phyloP scores from a whole-genome alignment of 2,888 invertebrate genomes.

The Diplazon laetatorius region DNA sequence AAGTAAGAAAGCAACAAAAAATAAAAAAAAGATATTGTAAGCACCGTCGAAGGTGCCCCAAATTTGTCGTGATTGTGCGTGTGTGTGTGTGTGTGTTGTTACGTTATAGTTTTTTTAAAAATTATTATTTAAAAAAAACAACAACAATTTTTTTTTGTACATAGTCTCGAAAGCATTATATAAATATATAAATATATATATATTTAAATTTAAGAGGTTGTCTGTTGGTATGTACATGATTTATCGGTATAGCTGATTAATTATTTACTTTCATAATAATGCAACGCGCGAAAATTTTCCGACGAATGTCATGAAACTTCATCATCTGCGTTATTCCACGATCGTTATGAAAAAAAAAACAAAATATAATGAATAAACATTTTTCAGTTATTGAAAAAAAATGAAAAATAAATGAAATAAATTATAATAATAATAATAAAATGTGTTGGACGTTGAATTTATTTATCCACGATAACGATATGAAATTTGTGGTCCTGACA shows the following conservation, averaged over 20 bases:
- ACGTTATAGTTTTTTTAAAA: conserved; percentile 68
- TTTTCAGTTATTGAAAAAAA: conserved; percentile 62
- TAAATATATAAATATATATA: no score
- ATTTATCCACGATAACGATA: no score
- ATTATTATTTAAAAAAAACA: no score
- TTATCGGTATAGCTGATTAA: conserved; percentile 71
- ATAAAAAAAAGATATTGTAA: conserved; percentile 23
- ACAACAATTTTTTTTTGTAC: conserved; percentile 70
- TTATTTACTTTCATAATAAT: conserved; percentile 65
- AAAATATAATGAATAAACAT: conserved; percentile 56
- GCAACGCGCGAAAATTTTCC: conserved; percentile 49
- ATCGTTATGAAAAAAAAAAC: conserved; percentile 55
- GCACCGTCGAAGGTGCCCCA: conserved; percentile 42
- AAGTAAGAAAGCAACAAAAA: no score
- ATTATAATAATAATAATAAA: no score
- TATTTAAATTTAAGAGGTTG: conserved; percentile 75
- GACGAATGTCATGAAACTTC: conserved; percentile 24
- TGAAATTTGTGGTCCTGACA: no score
- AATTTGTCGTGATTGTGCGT: conserved; percentile 71
- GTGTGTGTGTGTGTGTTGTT: no score
- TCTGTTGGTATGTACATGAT: conserved; percentile 76
- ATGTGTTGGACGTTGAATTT: no score
- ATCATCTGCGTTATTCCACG: conserved; percentile 45
- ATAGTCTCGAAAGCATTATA: conserved; percentile 71
- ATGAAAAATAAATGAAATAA: no score